Base-by-base conservation (phyloP, 2,888 invertebrate genomes). In the Pristionchus exspectatus region DNA sequence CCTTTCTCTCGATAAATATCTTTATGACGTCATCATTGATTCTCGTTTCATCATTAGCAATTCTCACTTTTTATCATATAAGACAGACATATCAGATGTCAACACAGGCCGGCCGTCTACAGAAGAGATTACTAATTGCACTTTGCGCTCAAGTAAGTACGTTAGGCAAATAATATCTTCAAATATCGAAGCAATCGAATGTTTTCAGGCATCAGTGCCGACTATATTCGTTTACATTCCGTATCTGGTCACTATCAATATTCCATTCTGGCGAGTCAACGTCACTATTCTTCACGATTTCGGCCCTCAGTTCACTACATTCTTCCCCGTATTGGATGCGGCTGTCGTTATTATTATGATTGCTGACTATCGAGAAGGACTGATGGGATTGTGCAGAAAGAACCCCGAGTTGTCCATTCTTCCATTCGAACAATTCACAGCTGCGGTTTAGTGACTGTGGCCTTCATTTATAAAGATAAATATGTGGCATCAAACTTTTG, bases 281-380 rank as follows among this genome's bases (percentile, higher is more conserved):
- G 16, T 69, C 27, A 69, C 69, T 27, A 30, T 69, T 18, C 12
- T 69, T 30, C 30, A 69, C 69, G 69, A 69, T 18, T 30, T 30
- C 69, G 69, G 69, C 14, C 30, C 69, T 69, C 69, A 69, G 27
- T 69, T 69, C 69, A 69, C 69, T 30, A 69, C 69, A 27, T 69
- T 27, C 30, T 69, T 69, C 30, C 69, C 69, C 16, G 30, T 69
- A 9, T 9, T 69, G 9, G 69, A 69, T 69, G 69, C 69, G 0
- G 30, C 12, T 14, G 30, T 69, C 4, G 30, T 69, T 9, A 69
- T 69, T 14, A 27, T 69, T 5, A 12, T 69, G 9, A 69, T 69
- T 30, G 12, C 30, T 30, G 69, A 69, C 12, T 69, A 69, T 69
- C 69, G 69, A 69, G 10, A 12, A 30, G 69, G 69, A 12, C 16